A percentile compares a stretch with the other conserved stretches of the same genome.
Evolutionary conservation across 2,113 vertebrate genomes (phyloP).

Genomic region (Thymallus thymallus): DNA sequence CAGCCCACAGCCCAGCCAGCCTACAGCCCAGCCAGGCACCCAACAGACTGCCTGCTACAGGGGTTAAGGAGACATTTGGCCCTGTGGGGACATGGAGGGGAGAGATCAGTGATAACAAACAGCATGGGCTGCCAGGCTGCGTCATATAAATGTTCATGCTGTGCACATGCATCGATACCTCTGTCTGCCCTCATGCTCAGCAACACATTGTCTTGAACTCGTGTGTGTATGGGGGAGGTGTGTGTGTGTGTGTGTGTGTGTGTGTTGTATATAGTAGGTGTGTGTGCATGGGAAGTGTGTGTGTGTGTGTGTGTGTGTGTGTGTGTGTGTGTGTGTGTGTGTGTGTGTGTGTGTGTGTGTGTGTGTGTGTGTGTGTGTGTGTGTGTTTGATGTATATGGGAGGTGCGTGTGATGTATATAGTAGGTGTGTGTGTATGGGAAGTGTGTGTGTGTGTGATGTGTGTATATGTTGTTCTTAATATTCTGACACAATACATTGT

Average conservation of each 20-base stretch:
- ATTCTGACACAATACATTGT: neutral
- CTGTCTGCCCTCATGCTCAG: neutral
- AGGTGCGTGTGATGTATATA: neutral
- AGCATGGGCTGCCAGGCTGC: conserved; percentile 30
- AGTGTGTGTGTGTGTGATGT: neutral
- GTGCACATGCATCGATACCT: neutral
- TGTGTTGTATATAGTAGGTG: too few species aligned
- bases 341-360: neutral
- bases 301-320: too few species aligned
- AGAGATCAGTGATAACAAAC: conserved; percentile 46
- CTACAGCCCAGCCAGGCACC: conserved; percentile 32
- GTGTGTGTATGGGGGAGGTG: too few species aligned
- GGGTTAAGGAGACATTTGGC: conserved; percentile 28
- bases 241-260: too few species aligned
- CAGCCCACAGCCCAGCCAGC: conserved; percentile 18
- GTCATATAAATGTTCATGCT: conserved; percentile 1
- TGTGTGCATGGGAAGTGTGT: too few species aligned
- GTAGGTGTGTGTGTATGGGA: neutral
- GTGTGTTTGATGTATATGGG: neutral
- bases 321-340: too few species aligned
- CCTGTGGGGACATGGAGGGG: conserved; percentile 21
- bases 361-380: neutral
- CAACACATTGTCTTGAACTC: neutral
- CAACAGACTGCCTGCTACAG: neutral
- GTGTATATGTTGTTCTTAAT: neutral